Percentiles rank a stretch among this genome's conserved stretches.
phyloP scores from a whole-genome alignment of 1,140 invertebrate species.

The Cheumatopsyche charites region DNA sequence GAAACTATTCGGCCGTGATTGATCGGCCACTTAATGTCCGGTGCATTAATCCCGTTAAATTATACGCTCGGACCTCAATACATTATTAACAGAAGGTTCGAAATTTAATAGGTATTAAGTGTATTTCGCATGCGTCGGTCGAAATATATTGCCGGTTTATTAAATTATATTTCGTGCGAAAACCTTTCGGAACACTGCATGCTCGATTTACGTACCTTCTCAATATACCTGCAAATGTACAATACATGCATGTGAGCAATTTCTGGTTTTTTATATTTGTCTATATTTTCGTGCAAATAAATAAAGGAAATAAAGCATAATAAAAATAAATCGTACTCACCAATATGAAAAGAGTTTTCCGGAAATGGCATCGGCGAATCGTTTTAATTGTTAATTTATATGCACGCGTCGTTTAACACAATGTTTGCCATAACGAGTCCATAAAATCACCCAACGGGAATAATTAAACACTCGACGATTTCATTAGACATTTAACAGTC shows the following conservation, averaged over 20 bases:
- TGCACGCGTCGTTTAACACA: constrained; percentile 25
- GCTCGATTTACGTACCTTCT: no score
- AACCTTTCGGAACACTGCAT: no score
- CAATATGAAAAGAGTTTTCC: background rate
- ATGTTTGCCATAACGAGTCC: constrained; percentile 27
- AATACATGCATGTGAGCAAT: no score
- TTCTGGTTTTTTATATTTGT: no score
- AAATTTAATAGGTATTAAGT: no score
- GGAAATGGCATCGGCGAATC: constrained; percentile 13
- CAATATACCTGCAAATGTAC: no score
- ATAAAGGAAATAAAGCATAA: no score
- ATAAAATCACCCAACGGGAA: constrained; percentile 23
- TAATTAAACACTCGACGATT: constrained; percentile 24
- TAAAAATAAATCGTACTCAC: background rate
- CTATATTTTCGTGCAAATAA: no score
- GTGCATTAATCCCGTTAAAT: constrained; percentile 19
- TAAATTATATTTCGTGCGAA: no score
- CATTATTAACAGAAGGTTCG: no score
- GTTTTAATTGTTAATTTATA: constrained; percentile 26
- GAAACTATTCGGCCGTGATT: constrained; percentile 10
- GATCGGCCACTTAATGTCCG: constrained; percentile 17
- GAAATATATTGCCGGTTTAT: no score
- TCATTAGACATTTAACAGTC: constrained; percentile 17
- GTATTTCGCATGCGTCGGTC: no score
- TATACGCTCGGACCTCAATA: background rate